phyloP scores from a whole-genome alignment of 1,140 invertebrate species.

The Mycetomoellerius zeteki region DNA sequence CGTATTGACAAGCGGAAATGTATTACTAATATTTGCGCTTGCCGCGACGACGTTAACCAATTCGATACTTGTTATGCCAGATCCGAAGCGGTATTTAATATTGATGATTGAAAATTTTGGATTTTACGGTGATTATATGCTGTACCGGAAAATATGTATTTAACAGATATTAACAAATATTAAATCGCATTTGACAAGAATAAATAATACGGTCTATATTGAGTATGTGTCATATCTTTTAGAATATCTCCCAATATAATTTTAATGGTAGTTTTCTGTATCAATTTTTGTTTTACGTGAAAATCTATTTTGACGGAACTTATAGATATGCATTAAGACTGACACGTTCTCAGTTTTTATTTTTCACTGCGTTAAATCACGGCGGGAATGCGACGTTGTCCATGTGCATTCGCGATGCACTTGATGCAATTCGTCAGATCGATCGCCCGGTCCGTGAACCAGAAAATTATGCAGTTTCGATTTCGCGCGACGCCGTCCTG shows the following conservation, averaged over 20 bases:
- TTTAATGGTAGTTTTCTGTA: background rate
- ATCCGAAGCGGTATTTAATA: slow-evolving; percentile 59
- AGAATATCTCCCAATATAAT: background rate
- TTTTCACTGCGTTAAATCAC: background rate
- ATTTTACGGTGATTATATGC: slow-evolving; percentile 6
- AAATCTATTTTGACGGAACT: background rate
- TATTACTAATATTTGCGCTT: slow-evolving; percentile 69
- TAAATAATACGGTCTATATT: background rate
- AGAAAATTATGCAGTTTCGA: slow-evolving; percentile 55
- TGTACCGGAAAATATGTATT: slow-evolving; percentile 7
- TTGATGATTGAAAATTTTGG: slow-evolving; percentile 28
- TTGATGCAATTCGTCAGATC: slow-evolving; percentile 38
- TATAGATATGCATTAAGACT: background rate
- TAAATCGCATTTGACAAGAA: background rate
- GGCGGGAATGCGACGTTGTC: background rate
- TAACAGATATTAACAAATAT: slow-evolving; percentile 23
- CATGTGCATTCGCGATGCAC: slow-evolving; percentile 13
- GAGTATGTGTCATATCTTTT: background rate
- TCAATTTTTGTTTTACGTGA: background rate
- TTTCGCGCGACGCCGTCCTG: slow-evolving; percentile 1
- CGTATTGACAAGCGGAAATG: slow-evolving; percentile 59
- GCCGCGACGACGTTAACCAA: slow-evolving; percentile 28
- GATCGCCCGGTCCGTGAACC: slow-evolving; percentile 30
- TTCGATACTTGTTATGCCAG: slow-evolving; percentile 54
- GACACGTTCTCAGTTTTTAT: background rate